These are phyloP conservation scores for Synodontis membranacea DNA, from an alignment of 2,113 vertebrate genomes.

Conservation along the genomic window DNA sequence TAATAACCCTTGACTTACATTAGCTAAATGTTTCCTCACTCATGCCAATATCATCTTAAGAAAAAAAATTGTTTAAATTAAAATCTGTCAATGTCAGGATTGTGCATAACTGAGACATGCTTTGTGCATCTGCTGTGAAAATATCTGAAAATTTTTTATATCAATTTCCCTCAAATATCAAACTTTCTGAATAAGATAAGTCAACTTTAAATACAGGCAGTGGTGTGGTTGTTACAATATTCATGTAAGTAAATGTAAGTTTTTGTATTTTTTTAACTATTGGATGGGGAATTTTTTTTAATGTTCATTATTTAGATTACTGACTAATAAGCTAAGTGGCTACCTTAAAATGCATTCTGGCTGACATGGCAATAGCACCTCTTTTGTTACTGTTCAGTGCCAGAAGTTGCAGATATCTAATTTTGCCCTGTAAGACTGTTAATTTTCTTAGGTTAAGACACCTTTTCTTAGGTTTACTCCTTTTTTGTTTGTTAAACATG, in stretches of 20 bases:
- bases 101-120: not conserved
- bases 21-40: not conserved
- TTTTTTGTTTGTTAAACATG: slow-evolving; percentile 51
- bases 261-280: not conserved
- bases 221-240: not conserved
- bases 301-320: not conserved
- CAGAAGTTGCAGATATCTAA: not conserved
- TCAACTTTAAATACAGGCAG: not conserved
- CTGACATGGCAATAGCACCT: too few relatives aligned
- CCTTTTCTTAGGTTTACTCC: not conserved
- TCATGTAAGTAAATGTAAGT: not conserved
- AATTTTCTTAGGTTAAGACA: slow-evolving; percentile 37
- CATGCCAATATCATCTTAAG: not conserved
- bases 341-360: too few relatives aligned
- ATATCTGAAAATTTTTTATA: too few relatives aligned
- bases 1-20: not conserved
- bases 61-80: too few relatives aligned
- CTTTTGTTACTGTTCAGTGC: not conserved
- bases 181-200: not conserved
- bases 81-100: not conserved
- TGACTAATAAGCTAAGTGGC: too few relatives aligned
- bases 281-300: not conserved
- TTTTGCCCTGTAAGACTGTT: not conserved
- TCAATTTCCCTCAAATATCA: not conserved
- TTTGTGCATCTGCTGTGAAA: not conserved